Conservation (phyloP, 37 sponge, comb jelly and placozoan species). For the Haliclona indistincta region DNA sequence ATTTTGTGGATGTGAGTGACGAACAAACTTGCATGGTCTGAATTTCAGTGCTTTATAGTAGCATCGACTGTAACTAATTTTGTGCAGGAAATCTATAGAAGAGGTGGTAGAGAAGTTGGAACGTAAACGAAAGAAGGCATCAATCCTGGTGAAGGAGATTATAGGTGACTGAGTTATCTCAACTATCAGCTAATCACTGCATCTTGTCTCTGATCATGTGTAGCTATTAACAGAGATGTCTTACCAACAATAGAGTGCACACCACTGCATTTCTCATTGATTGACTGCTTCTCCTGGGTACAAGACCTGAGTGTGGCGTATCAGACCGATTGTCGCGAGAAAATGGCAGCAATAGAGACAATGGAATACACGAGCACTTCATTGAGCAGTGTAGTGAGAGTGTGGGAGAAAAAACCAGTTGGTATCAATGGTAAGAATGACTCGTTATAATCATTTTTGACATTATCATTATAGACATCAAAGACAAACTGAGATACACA, state of each 20-base stretch:
- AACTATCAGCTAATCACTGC: not conserved
- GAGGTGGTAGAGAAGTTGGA: not conserved
- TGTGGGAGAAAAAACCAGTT: constrained; percentile 21
- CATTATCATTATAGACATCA: not conserved
- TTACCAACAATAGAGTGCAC: constrained; percentile 4
- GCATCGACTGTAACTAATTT: not conserved
- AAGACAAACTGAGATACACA: not conserved
- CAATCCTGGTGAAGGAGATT: not conserved
- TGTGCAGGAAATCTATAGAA: constrained; percentile 5
- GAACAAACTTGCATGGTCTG: not conserved
- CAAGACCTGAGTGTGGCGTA: constrained; percentile 19
- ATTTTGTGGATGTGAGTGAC: not conserved
- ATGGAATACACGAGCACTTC: constrained; percentile 21
- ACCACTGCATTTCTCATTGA: constrained; percentile 26
- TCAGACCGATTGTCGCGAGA: constrained; percentile 19
- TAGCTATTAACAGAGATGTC: constrained; percentile 15
- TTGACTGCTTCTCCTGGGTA: constrained; percentile 32
- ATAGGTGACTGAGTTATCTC: not conserved
- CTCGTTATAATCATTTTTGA: too few relatives aligned
- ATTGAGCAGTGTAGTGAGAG: not conserved
- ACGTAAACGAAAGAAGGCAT: not conserved
- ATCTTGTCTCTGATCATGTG: not conserved
- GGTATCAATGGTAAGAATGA: not conserved
- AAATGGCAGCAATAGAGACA: constrained; percentile 4
- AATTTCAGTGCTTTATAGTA: not conserved